Conservation (phyloP, 2,888 invertebrate species). For the Allolobophora icterica region DNA sequence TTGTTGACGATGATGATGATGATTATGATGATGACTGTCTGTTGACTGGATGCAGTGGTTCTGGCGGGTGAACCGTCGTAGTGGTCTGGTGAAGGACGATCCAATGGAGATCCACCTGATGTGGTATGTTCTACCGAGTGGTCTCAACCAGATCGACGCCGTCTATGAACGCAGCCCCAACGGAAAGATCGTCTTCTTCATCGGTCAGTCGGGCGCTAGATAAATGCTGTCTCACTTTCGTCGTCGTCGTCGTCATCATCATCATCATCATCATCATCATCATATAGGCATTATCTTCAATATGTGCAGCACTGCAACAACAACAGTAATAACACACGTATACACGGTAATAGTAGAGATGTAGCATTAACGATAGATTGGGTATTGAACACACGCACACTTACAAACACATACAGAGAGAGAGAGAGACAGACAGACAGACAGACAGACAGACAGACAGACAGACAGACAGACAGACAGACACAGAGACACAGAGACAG, state of each 20-base stretch:
- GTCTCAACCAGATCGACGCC: conserved; percentile 10
- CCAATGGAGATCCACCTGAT: conserved; percentile 21
- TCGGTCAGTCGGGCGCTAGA: conserved; percentile 10
- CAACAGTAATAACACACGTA: too few relatives aligned
- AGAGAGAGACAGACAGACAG: too few relatives aligned
- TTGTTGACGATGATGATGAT: background rate
- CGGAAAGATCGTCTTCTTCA: conserved; percentile 20
- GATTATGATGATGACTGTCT: background rate
- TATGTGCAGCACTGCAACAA: too few relatives aligned
- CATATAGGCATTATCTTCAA: background rate
- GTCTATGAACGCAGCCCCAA: background rate
- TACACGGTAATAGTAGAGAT: too few relatives aligned
- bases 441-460: too few relatives aligned
- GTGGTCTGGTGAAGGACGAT: background rate
- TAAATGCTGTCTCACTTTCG: background rate
- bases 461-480: too few relatives aligned
- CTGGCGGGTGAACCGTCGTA: conserved; percentile 9
- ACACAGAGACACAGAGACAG: too few relatives aligned
- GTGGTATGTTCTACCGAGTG: background rate
- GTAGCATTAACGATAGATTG: too few relatives aligned
- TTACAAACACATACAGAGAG: too few relatives aligned
- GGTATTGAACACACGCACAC: too few relatives aligned
- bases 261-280: background rate
- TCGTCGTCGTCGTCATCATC: background rate
- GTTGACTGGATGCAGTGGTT: background rate